A percentile compares a stretch with the other conserved stretches of the same genome.
These are phyloP conservation scores for Eupithecia pulchellata DNA, from an alignment of 2,888 invertebrate genomes.

Conservation along the genomic window DNA sequence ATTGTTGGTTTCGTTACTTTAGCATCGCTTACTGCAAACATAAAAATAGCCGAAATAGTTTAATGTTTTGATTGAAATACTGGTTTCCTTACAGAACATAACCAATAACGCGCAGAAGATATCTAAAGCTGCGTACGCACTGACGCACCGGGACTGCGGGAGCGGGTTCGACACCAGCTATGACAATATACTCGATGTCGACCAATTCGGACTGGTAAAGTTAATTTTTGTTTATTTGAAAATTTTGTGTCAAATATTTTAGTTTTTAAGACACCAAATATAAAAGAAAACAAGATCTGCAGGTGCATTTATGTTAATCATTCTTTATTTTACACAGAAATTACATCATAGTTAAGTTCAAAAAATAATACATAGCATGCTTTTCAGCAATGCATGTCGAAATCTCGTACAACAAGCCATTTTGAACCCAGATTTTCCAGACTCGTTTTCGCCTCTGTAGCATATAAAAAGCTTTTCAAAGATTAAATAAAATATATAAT, in stretches of 20 bases:
- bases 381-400: neutral
- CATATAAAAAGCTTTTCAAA: too few species aligned
- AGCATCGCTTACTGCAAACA: too few species aligned
- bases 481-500: too few species aligned
- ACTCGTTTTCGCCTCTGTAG: neutral
- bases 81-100: constrained; percentile 50
- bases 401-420: neutral
- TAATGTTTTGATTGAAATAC: neutral
- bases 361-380: neutral
- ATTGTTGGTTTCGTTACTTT: too few species aligned
- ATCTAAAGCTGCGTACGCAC: constrained; percentile 49
- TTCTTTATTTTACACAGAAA: too few species aligned
- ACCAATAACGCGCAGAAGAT: constrained; percentile 56
- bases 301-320: neutral
- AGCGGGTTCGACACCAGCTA: constrained; percentile 47
- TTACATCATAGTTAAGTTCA: too few species aligned
- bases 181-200: constrained; percentile 57
- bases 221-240: too few species aligned
- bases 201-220: constrained; percentile 62
- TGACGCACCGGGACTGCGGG: constrained; percentile 48
- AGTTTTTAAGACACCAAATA: too few species aligned
- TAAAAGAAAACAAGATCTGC: too few species aligned
- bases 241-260: too few species aligned
- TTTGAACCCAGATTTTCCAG: neutral
- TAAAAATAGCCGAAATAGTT: too few species aligned